Evolutionary conservation across 1,140 invertebrate genomes (phyloP).

Genomic region (Venturia canescens): DNA sequence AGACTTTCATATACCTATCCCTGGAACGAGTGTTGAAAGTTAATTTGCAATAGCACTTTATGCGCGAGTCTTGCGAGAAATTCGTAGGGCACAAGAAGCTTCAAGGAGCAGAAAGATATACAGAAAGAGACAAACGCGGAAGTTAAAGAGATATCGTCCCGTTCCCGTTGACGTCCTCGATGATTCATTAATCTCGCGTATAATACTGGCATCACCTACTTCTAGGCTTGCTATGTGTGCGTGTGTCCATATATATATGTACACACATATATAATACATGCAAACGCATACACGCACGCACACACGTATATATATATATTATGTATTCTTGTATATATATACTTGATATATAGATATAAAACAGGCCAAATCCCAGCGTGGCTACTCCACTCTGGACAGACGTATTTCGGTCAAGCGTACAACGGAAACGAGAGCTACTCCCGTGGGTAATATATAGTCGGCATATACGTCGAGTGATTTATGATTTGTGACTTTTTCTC

Average conservation of each 20-base stretch:
- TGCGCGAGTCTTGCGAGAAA: background rate
- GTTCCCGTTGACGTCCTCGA: slow-evolving; percentile 32
- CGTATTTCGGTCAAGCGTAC: slow-evolving; percentile 44
- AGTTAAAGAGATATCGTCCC: slow-evolving; percentile 25
- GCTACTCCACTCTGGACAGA: slow-evolving; percentile 25
- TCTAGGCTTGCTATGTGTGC: background rate
- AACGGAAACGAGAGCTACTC: slow-evolving; percentile 43
- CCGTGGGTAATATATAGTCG: slow-evolving; percentile 36
- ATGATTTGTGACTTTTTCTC: background rate
- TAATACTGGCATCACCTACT: slow-evolving; percentile 36
- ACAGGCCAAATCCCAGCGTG: slow-evolving; percentile 23
- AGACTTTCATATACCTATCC: too few relatives aligned
- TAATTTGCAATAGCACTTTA: background rate
- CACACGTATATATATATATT: too few relatives aligned
- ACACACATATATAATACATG: background rate
- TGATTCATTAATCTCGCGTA: slow-evolving; percentile 37
- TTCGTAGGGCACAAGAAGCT: background rate
- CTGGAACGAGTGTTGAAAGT: too few relatives aligned
- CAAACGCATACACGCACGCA: too few relatives aligned
- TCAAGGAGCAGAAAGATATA: slow-evolving; percentile 8
- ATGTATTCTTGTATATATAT: background rate
- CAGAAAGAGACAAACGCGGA: slow-evolving; percentile 28
- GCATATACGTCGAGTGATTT: background rate
- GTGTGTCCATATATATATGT: too few relatives aligned
- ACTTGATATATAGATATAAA: background rate